Conservation (phyloP, 2,797 vertebrate genomes). For the Cygnus olor region DNA sequence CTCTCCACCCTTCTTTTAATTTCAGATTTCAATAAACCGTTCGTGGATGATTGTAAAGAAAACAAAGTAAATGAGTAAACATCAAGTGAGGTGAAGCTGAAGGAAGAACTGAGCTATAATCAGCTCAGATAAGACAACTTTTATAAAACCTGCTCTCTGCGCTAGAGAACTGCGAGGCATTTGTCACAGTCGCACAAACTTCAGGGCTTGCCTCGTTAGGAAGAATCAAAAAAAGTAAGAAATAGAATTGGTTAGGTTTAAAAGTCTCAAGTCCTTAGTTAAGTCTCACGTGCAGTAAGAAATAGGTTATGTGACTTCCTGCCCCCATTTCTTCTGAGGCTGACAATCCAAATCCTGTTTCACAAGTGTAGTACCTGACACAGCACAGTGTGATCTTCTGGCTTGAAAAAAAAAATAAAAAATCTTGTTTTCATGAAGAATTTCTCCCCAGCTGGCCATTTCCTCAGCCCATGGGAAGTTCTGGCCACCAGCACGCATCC, state of each 20-base stretch:
- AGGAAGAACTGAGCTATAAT: not conserved
- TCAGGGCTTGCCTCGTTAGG: not conserved
- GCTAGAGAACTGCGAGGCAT: not conserved
- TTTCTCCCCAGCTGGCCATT: not conserved
- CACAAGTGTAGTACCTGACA: not conserved
- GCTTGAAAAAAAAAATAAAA: not conserved
- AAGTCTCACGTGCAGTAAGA: not conserved
- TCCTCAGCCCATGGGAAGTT: not conserved
- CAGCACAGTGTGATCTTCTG: rapidly evolving
- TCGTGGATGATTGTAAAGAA: not conserved
- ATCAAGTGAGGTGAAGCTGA: not conserved
- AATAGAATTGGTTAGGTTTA: not conserved
- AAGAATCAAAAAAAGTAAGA: not conserved
- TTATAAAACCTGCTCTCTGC: not conserved
- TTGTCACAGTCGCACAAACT: not conserved
- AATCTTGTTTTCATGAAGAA: not conserved
- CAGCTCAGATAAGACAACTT: not conserved
- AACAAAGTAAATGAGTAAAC: not conserved
- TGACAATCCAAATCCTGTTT: not conserved
- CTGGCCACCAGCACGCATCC: not conserved
- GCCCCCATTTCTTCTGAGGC: not conserved
- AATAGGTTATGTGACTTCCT: not conserved
- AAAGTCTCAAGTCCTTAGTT: not conserved
- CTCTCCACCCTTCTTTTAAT: not conserved
- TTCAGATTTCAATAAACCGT: not conserved